phyloP scores from a whole-genome alignment of 2,888 invertebrate genomes.

The Conchocele bisecta region DNA sequence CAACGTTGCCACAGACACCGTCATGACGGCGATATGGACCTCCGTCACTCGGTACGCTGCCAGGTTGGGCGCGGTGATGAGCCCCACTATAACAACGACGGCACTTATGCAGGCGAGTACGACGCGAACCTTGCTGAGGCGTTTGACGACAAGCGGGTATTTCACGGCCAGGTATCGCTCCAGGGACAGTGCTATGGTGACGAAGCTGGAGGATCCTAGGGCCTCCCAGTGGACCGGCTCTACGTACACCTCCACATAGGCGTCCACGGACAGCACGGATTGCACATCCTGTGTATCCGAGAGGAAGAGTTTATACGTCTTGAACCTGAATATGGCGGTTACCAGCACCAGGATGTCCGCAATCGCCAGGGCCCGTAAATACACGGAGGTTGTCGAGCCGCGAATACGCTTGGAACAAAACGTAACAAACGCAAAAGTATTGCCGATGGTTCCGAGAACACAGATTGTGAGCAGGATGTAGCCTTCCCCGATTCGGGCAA shows the following conservation, averaged over 20 bases:
- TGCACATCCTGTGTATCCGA: constrained; percentile 47
- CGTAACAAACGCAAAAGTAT: constrained; percentile 61
- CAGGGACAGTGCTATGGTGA: constrained; percentile 61
- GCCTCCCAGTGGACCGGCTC: constrained; percentile 65
- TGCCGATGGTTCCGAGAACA: constrained; percentile 63
- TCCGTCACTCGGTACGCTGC: constrained; percentile 45
- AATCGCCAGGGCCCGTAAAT: constrained; percentile 63
- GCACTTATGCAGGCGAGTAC: constrained; percentile 40
- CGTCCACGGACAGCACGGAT: constrained; percentile 56
- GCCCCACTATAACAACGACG: constrained; percentile 21
- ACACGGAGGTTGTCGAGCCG: constrained; percentile 62
- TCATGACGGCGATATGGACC: constrained; percentile 30
- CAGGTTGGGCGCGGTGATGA: constrained; percentile 58
- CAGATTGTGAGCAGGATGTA: constrained; percentile 61
- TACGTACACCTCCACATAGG: constrained; percentile 62
- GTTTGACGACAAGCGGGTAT: constrained; percentile 56
- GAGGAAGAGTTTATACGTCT: constrained; percentile 62
- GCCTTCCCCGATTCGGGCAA: constrained; percentile 48
- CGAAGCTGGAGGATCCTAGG: constrained; percentile 63
- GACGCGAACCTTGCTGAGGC: constrained; percentile 34
- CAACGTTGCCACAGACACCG: constrained; percentile 39
- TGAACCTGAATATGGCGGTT: constrained; percentile 66
- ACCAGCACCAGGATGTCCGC: constrained; percentile 68
- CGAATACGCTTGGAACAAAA: constrained; percentile 64
- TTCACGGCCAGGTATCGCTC: constrained; percentile 64